phyloP scores from a whole-genome alignment of 23 tunicate genomes.

The Styela clava region DNA sequence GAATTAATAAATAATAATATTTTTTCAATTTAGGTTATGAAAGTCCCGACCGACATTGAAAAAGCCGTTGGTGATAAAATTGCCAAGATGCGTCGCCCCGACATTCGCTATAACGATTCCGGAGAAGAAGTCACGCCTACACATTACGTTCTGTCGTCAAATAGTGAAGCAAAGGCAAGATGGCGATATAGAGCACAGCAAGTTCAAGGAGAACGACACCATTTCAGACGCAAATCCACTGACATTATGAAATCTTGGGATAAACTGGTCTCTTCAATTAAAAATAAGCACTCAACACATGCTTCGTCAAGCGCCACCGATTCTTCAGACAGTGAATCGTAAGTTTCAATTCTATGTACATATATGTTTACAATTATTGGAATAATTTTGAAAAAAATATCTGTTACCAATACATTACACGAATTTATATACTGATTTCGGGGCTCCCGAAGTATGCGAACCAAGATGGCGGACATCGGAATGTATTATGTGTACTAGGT shows the following conservation, averaged over 20 bases:
- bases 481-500: too few relatives aligned
- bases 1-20: too few relatives aligned
- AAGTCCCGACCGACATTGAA: slow-evolving; percentile 39
- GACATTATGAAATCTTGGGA: slow-evolving; percentile 36
- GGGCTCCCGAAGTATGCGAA: too few relatives aligned
- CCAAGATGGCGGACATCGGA: too few relatives aligned
- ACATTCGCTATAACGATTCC: slow-evolving; percentile 7
- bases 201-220: not conserved
- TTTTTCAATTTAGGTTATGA: slow-evolving; percentile 55
- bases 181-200: not conserved
- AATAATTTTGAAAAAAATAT: too few relatives aligned
- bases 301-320: not conserved
- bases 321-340: slow-evolving; percentile 11
- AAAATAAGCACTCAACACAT: not conserved
- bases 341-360: not conserved
- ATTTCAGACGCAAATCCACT: slow-evolving; percentile 15
- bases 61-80: slow-evolving; percentile 37
- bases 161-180: slow-evolving; percentile 3
- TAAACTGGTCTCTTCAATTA: slow-evolving; percentile 9
- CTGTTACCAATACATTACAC: too few relatives aligned
- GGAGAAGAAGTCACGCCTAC: slow-evolving; percentile 8
- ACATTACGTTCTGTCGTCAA: slow-evolving; percentile 5
- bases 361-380: too few relatives aligned
- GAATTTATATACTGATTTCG: too few relatives aligned
- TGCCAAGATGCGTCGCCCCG: slow-evolving; percentile 20